phyloP scores from a whole-genome alignment of 2,888 invertebrate species.

The Heliconius sara region DNA sequence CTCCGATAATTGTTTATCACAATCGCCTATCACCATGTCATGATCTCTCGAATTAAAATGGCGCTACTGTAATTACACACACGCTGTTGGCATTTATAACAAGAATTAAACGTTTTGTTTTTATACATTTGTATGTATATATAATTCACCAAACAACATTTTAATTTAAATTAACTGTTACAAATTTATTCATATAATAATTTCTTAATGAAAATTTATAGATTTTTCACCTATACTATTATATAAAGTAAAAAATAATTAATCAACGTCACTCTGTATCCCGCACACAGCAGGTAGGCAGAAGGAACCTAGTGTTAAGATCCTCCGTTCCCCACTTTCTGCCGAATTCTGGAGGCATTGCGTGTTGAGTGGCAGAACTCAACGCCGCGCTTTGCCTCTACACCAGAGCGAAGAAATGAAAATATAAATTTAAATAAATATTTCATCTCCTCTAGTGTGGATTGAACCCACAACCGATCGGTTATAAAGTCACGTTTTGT shows the following conservation, averaged over 20 bases:
- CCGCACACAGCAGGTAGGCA: too few species aligned
- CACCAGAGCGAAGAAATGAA: too few species aligned
- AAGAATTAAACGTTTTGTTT: slow-evolving; percentile 1
- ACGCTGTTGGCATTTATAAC: slow-evolving; percentile 18
- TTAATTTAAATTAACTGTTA: background rate
- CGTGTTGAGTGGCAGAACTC: too few species aligned
- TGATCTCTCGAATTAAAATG: slow-evolving; percentile 39
- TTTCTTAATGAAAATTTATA: background rate
- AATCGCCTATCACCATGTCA: slow-evolving; percentile 35
- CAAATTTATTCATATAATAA: background rate
- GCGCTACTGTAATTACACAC: slow-evolving; percentile 18
- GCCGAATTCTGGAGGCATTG: too few species aligned
- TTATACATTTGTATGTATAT: background rate
- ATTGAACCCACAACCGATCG: too few species aligned
- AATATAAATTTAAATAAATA: too few species aligned
- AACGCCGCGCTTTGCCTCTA: too few species aligned
- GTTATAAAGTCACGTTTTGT: too few species aligned
- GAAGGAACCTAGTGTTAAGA: too few species aligned
- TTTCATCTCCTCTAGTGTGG: too few species aligned
- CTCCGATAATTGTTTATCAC: slow-evolving; percentile 40
- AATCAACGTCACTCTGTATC: background rate
- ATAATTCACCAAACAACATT: background rate
- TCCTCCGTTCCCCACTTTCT: too few species aligned
- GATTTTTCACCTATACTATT: background rate
- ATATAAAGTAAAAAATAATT: background rate